A percentile compares a stretch with the other conserved stretches of the same genome.
Evolutionary conservation across 2,113 vertebrate species (phyloP).

Genomic region (Herpailurus yagouaroundi): DNA sequence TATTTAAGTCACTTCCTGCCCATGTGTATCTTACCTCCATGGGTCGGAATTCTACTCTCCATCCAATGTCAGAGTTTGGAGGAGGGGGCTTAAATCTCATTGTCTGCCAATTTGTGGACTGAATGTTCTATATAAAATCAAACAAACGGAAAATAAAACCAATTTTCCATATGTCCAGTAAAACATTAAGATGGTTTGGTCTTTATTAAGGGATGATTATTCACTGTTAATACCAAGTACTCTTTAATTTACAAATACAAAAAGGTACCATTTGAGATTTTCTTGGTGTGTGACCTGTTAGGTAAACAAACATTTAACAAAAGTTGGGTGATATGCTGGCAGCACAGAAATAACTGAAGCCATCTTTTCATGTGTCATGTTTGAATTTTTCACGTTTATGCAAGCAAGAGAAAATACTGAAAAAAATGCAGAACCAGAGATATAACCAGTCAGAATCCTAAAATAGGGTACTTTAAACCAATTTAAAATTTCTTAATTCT

Average conservation of each 20-base stretch:
- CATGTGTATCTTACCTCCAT: conserved; percentile 91
- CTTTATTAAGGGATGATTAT: not conserved
- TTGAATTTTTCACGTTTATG: not conserved
- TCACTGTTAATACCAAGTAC: not conserved
- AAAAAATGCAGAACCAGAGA: not conserved
- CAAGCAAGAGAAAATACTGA: not conserved
- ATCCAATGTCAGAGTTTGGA: conserved; percentile 98
- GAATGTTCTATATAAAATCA: conserved; percentile 91
- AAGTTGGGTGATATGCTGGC: not conserved
- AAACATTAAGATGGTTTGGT: not conserved
- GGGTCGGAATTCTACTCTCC: conserved; percentile 98
- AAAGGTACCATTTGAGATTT: not conserved
- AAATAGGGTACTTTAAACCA: not conserved
- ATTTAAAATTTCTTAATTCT: not conserved
- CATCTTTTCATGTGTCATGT: not conserved
- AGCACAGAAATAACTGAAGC: not conserved
- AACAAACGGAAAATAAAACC: not conserved
- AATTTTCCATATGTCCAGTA: not conserved
- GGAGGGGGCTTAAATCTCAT: conserved; percentile 99
- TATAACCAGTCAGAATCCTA: not conserved
- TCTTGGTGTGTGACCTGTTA: not conserved
- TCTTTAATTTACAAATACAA: conserved; percentile 7
- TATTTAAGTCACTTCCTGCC: fast-evolving
- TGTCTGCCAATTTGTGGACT: conserved; percentile 99
- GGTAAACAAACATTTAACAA: not conserved